These are phyloP conservation scores for Conomelus anceps DNA, from an alignment of 2,888 invertebrate genomes.

Conservation along the genomic window DNA sequence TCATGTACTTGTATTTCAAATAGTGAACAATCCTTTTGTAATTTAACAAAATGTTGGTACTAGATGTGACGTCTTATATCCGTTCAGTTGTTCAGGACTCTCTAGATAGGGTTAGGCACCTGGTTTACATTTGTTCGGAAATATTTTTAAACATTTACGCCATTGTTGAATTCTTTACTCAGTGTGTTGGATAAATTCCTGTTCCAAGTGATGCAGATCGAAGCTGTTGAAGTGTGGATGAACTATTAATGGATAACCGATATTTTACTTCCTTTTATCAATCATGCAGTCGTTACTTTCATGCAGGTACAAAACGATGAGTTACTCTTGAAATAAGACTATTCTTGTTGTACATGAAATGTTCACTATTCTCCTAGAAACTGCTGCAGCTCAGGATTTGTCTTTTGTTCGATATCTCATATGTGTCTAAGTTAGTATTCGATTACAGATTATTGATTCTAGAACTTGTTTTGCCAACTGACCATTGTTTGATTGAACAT, in stretches of 20 bases:
- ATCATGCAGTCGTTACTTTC: background rate
- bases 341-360: background rate
- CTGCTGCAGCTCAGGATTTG: background rate
- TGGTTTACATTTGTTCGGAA: background rate
- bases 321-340: background rate
- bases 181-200: background rate
- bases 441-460: background rate
- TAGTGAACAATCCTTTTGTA: background rate
- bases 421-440: background rate
- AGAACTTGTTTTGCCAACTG: background rate
- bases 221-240: background rate
- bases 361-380: background rate
- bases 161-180: background rate
- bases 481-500: background rate
- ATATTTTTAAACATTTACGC: background rate
- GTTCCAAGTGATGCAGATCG: background rate
- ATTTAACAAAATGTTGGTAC: background rate
- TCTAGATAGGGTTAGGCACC: background rate
- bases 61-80: background rate
- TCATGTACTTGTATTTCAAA: no score
- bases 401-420: background rate
- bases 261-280: background rate
- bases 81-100: background rate
- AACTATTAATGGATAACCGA: background rate
- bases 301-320: background rate